Base-by-base conservation (phyloP, 2,113 vertebrate species). In the Bolborhynchus lineola region DNA sequence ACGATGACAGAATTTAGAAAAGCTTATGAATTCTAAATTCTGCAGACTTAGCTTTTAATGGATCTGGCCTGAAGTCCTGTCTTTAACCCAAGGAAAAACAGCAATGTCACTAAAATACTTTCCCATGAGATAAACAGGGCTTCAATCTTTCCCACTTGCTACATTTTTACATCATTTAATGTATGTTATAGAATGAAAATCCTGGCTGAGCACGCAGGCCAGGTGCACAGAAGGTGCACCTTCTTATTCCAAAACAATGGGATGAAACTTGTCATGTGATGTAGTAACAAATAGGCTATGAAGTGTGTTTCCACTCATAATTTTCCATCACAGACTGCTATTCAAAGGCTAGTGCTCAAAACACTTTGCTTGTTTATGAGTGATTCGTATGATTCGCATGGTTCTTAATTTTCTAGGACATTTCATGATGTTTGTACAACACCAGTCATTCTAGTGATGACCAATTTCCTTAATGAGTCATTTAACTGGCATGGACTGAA, bases 341-440 rank as follows among this genome's bases (percentile, higher is more conserved):
- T 77, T 94, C 44, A 94, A 96, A 85, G 67, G 62, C 47, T 81
- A 41, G 24, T 37, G 62, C 62, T 94, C 83, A 94, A 97, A 95
- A 64, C 68, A 39, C 25, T 91, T 82, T 24, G 53, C 47, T 60
- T 76, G 72, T 42, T 88, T 93, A 50, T 68, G 83, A 88, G 42
- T 15, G 57, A 92, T 82, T 80, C 1, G 6, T 72, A 86, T 75
- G 82, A 87, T 88, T 81, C 2, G 0, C 42, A 35, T 18, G 4
- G 24, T 29, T 92, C 42, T 75, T 50, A 33, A 26, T 57, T 91
- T 92, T 63, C 83, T 75, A 49, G 93, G 90, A 92, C 92, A 87
- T 84, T 95, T 96, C 88, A 82, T 88, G 85, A 95, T 88, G 95
- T 96, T 93, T 97, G 70, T 87, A 91, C 85, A 80, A 91, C 65